Base-by-base conservation (phyloP, 2,797 vertebrate species). In the Sebastes goodei region DNA sequence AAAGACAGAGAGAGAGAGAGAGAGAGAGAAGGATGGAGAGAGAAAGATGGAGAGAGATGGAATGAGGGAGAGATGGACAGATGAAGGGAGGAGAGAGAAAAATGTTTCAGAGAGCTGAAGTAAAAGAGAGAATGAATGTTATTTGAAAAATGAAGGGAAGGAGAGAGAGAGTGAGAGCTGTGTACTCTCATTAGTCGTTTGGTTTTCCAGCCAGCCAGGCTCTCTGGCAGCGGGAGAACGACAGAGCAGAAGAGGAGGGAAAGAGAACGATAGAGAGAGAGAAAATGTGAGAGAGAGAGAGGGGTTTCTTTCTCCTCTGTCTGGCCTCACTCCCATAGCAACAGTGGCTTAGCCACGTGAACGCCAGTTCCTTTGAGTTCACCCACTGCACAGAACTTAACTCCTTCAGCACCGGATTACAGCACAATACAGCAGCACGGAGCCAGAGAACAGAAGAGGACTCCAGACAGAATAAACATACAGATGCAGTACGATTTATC, bases 271-370 rank as follows among this genome's bases (percentile, higher is more conserved):
- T 59, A 33, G 56, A 85, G 78, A 69, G 80, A 70, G 80, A 82
- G 61, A 11, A 71, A 84, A 71, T 65, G 83, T 38, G 80, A 84
- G 63, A 52, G 88, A 9, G 78, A 88, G 88, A 83, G 89, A 88
- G 90, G 52, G 85, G 68, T 84, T 86, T 92, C 87, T 93, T 88
- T 92, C 90, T 93, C 88, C 86, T 93, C 91, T 93, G 92, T 91
- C 94, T 95, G 94, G 93, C 94, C 93, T 89, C 93, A 93, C 90
- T 95, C 94, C 95, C 94, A 94, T 96, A 94, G 95, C 95, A 96
- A 96, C 96, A 95, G 93, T 79, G 83, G 93, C 93, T 92, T 92
- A 95, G 94, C 88, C 89, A 90, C 90, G 92, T 94, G 94, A 95
- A 93, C 85, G 89, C 90, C 87, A 85, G 92, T 93, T 94, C 92